Conservation (phyloP, 2,113 vertebrate species). For the Gymnorhina tibicen region DNA sequence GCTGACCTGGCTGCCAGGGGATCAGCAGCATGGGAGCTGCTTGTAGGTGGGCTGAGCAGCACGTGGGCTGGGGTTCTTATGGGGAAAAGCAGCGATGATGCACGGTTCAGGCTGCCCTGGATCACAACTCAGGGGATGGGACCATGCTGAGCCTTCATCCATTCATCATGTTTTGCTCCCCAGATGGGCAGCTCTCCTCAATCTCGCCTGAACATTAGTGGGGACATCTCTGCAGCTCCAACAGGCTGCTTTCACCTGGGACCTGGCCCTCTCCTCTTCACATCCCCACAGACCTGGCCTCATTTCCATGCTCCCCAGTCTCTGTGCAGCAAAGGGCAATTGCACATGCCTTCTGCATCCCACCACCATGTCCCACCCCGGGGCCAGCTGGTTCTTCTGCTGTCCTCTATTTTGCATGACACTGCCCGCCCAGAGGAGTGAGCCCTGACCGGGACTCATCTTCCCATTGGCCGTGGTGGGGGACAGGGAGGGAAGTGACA, state of each 20-base stretch:
- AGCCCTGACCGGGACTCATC: accelerated
- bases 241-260: not conserved
- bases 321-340: not conserved
- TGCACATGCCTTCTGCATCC: not conserved
- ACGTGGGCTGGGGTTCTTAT: accelerated
- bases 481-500: not conserved
- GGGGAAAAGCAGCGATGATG: not conserved
- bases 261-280: not conserved
- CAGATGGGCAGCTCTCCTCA: not conserved
- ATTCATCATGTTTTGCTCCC: accelerated
- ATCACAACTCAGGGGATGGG: not conserved
- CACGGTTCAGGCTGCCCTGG: accelerated
- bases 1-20: not conserved
- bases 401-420: not conserved
- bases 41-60: not conserved
- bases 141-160: not conserved
- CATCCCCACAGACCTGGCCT: accelerated
- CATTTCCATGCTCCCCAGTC: accelerated
- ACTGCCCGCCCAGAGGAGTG: not conserved
- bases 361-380: not conserved
- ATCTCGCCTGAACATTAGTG: accelerated
- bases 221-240: not conserved
- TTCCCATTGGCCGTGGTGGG: not conserved
- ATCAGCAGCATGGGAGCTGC: not conserved
- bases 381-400: not conserved